A percentile compares a stretch with the other conserved stretches of the same genome.
phyloP scores from a whole-genome alignment of 37 sponge, comb jelly and placozoan species.

The Oscarella lobularis region DNA sequence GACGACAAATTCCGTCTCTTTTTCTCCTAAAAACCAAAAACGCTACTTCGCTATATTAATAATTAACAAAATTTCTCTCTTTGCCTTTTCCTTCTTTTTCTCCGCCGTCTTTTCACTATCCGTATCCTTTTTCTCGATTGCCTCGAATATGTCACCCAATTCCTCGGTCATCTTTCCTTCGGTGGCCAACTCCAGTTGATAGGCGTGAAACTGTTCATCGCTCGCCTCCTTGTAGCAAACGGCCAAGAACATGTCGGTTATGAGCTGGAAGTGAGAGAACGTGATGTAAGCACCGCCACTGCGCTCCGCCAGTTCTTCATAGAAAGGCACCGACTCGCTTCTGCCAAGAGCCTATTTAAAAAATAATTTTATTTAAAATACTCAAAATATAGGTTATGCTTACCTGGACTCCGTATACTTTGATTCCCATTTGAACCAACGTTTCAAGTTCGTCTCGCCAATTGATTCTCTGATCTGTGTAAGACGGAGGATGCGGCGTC shows the following conservation, averaged over 20 bases:
- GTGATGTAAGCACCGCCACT: background rate
- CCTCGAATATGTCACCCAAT: background rate
- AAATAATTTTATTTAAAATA: background rate
- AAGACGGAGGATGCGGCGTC: conserved; percentile 22
- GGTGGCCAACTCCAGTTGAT: background rate
- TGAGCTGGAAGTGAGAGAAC: conserved; percentile 1
- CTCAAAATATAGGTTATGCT: background rate
- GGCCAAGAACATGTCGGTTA: conserved; percentile 11
- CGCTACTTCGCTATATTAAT: too few relatives aligned
- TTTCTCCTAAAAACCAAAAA: background rate
- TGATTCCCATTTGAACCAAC: conserved; percentile 16
- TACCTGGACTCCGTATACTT: conserved; percentile 30
- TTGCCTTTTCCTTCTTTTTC: background rate
- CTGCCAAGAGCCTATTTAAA: background rate
- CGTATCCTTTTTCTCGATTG: background rate
- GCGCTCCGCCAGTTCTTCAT: background rate
- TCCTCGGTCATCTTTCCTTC: conserved; percentile 1
- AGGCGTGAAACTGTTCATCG: background rate
- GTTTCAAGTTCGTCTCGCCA: conserved; percentile 18
- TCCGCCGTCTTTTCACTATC: background rate
- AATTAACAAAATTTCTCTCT: too few relatives aligned
- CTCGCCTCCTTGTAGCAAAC: conserved; percentile 1
- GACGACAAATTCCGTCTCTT: background rate
- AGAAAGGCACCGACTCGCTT: background rate
- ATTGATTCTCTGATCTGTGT: conserved; percentile 8